A percentile compares a stretch with the other conserved stretches of the same genome.
These are phyloP conservation scores for Drosophila aff. DNA, from an alignment of 1,140 invertebrate genomes.

Conservation along the genomic window DNA sequence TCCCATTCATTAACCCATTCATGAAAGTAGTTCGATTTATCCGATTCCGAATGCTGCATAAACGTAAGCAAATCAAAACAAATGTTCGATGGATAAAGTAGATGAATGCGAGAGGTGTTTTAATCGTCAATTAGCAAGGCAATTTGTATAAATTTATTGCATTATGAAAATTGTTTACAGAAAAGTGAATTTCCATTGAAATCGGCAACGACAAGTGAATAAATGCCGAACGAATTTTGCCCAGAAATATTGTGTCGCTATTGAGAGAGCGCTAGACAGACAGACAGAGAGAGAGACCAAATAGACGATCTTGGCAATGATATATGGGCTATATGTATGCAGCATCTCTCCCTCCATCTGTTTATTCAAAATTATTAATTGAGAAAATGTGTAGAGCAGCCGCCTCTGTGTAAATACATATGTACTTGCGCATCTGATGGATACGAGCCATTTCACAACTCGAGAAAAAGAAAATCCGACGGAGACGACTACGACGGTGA, in stretches of 20 bases:
- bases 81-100: conserved; percentile 41
- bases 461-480: conserved; percentile 31
- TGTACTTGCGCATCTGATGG: conserved; percentile 28
- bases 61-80: conserved; percentile 63
- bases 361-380: conserved; percentile 39
- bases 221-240: conserved; percentile 34
- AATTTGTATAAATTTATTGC: conserved; percentile 65
- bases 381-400: conserved; percentile 44
- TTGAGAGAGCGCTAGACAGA: conserved; percentile 3
- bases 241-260: conserved; percentile 30
- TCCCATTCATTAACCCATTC: conserved; percentile 45
- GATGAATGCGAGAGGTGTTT: conserved; percentile 43
- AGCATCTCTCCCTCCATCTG: conserved; percentile 30
- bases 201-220: conserved; percentile 14
- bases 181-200: conserved; percentile 48
- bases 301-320: conserved; percentile 50
- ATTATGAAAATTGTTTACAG: conserved; percentile 50
- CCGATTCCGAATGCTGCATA: conserved; percentile 13
- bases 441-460: conserved; percentile 35
- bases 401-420: conserved; percentile 16
- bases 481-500: conserved; percentile 25
- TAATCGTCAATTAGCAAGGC: conserved; percentile 62
- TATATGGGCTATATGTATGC: conserved; percentile 35
- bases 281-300: conserved; percentile 5
- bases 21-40: conserved; percentile 34